These are phyloP conservation scores for Carassius carassius DNA, from an alignment of 2,113 vertebrate genomes.

Conservation along the genomic window DNA sequence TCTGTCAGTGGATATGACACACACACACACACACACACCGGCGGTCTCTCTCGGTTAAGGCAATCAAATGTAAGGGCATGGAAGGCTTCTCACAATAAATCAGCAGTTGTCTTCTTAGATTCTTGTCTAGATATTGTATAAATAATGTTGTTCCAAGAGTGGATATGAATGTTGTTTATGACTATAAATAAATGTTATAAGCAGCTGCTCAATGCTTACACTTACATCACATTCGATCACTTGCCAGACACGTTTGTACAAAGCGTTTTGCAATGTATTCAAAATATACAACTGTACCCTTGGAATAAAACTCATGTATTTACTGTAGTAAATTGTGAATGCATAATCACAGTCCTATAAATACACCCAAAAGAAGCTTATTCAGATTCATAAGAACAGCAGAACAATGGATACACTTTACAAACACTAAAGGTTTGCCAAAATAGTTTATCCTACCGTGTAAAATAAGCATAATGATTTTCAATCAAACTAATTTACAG, in stretches of 20 bases:
- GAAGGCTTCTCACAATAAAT: conserved; percentile 18
- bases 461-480: background rate
- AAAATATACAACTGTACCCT: background rate
- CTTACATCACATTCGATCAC: background rate
- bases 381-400: background rate
- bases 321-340: background rate
- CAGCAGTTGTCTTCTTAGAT: background rate
- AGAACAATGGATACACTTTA: background rate
- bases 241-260: background rate
- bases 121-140: conserved; percentile 10
- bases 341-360: background rate
- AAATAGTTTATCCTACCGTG: background rate
- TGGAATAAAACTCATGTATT: background rate
- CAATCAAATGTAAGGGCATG: background rate
- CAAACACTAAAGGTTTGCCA: background rate
- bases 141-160: background rate
- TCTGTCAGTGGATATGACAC: conserved; percentile 15
- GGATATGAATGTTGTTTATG: conserved; percentile 1
- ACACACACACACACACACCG: background rate
- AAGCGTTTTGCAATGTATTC: background rate
- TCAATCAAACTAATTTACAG: background rate
- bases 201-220: background rate
- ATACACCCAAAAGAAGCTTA: background rate
- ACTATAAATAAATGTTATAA: conserved; percentile 7
- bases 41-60: background rate